Conservation (phyloP, 2,113 vertebrate species). For the Bungarus multicinctus region DNA sequence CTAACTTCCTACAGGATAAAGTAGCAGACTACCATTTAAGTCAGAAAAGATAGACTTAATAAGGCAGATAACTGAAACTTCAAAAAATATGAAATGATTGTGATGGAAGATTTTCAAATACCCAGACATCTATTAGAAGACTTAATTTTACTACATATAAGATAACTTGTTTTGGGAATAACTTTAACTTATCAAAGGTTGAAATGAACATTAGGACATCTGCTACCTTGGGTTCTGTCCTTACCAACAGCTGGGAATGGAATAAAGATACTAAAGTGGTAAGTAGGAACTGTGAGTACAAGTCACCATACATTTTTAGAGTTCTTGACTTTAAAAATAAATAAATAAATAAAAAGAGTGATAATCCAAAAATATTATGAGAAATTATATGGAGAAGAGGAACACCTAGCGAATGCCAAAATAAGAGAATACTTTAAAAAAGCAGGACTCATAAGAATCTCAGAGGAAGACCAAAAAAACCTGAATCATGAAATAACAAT, state of each 20-base stretch:
- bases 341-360: no score
- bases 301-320: neutral
- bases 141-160: neutral
- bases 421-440: no score
- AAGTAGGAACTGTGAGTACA: neutral
- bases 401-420: no score
- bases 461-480: no score
- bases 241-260: neutral
- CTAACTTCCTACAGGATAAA: no score
- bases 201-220: neutral
- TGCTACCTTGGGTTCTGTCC: neutral
- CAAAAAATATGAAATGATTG: neutral
- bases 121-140: neutral
- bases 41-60: neutral
- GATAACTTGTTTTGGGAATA: neutral
- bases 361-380: no score
- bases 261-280: neutral
- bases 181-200: neutral
- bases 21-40: neutral
- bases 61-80: neutral
- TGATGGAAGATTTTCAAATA: neutral
- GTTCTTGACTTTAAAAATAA: neutral
- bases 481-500: no score
- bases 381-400: no score
- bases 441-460: no score